These are phyloP conservation scores for Colistium nudipinnis DNA, from an alignment of 2,113 vertebrate genomes.

Conservation along the genomic window DNA sequence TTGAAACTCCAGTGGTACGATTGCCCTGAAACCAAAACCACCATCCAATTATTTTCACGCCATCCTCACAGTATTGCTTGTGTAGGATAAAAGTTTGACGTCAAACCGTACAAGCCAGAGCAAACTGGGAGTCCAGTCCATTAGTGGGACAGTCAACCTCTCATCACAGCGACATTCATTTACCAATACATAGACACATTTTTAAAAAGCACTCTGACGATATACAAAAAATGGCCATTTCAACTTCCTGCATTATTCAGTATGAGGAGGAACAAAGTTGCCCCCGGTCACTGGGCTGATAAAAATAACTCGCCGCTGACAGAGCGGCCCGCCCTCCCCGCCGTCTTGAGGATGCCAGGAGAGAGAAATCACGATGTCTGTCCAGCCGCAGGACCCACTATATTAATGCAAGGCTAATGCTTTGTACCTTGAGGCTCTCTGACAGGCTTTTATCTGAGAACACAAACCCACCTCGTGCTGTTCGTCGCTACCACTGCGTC, in stretches of 20 bases:
- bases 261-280: background rate
- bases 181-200: background rate
- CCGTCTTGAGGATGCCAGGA: background rate
- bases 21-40: background rate
- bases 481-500: constrained; percentile 12
- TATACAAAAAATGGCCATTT: constrained; percentile 15
- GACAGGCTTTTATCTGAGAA: constrained; percentile 32
- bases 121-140: background rate
- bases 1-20: background rate
- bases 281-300: background rate
- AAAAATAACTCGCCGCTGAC: constrained; percentile 23
- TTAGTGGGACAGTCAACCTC: background rate
- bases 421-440: constrained; percentile 53
- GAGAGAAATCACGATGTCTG: constrained; percentile 22
- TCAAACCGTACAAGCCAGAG: background rate
- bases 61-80: background rate
- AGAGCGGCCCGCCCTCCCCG: background rate
- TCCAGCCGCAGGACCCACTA: constrained; percentile 38
- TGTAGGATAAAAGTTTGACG: background rate
- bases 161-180: background rate
- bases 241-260: constrained; percentile 28
- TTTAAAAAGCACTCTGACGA: background rate
- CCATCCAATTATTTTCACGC: background rate
- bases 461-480: constrained; percentile 9
- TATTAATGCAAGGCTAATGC: constrained; percentile 29